These are phyloP conservation scores for Nothoprocta perdicaria DNA, from an alignment of 2,113 vertebrate species.

Conservation along the genomic window DNA sequence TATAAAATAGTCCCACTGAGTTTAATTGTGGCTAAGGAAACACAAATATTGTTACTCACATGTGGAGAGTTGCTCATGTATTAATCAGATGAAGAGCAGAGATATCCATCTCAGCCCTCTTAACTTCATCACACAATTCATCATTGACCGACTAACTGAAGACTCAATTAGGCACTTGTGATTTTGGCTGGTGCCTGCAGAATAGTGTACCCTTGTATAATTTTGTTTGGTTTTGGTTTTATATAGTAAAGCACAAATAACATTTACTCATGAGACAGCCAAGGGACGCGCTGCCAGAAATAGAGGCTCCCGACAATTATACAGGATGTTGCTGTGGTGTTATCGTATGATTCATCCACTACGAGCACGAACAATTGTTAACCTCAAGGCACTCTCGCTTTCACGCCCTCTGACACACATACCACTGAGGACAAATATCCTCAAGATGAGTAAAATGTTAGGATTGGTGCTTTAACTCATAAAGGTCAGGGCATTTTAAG, in stretches of 20 bases:
- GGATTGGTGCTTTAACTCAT: not conserved
- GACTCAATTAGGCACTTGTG: not conserved
- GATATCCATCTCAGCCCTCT: not conserved
- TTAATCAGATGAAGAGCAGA: not conserved
- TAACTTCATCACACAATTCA: not conserved
- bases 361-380: conserved; percentile 66
- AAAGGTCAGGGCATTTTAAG: not conserved
- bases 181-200: not conserved
- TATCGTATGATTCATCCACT: conserved; percentile 78
- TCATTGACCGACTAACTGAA: not conserved
- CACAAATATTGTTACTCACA: conserved; percentile 19
- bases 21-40: conserved; percentile 30
- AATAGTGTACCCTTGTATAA: not conserved
- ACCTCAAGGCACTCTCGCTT: conserved; percentile 73
- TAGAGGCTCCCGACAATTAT: conserved; percentile 72
- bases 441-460: conserved; percentile 30
- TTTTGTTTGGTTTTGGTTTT: conserved; percentile 22
- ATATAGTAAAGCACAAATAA: conserved; percentile 52
- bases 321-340: conserved; percentile 79
- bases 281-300: conserved; percentile 74
- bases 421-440: conserved; percentile 58
- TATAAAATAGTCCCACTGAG: not conserved
- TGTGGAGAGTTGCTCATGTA: not conserved
- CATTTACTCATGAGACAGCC: conserved; percentile 75
- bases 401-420: conserved; percentile 71